Base-by-base conservation (phyloP, 2,113 vertebrate genomes). In the Alethe castanea region DNA sequence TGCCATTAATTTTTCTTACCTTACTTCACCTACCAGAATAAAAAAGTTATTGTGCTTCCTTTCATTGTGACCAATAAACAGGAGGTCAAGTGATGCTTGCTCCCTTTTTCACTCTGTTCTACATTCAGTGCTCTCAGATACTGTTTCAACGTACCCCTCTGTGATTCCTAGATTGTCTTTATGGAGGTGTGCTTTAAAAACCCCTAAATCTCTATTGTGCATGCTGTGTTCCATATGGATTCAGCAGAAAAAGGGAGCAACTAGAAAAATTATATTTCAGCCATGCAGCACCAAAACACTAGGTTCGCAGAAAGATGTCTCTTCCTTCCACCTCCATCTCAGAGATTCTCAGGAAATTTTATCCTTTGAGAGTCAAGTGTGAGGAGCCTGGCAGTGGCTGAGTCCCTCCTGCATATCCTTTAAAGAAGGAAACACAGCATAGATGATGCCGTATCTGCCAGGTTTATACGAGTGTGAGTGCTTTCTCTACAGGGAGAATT, bases 121-220 rank as follows among this genome's bases (percentile, higher is more conserved):
- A 20, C 14, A 38, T 42, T 35, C 0, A 0, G 19, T 77, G 24
- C 13, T 76, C 36, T 72, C 74, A 80, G n/a, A 42, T 69, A 33
- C n/a, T 42, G 19, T 69, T 90, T 70, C 29, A 13, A 16, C 7
- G 36, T 53, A 44, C 2, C 47, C 14, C 10, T 80, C 66, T 77
- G 45, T 36, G 65, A 77, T 35, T 93, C 52, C 31, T 66, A 40
- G 23, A 19, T 50, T 54, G 23, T 50, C 76, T 73, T 72, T 54
- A 44, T 18, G 42, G 50, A 90, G 52, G 5, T 19, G n/a, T 20
- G 26, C n/a, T 80, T 86, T 48, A 23, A 82, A 69, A 93, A 26
- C 7, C n/a, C 54, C n/a, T 65, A 31, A 48, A 28, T 14, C 2
- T 36, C 24, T 44, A 6, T 1, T 48, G 6, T 8, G 19, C 42